A percentile compares a stretch with the other conserved stretches of the same genome.
Conservation (phyloP, 2,888 invertebrate genomes). For the Taphrorychus bicolor region DNA sequence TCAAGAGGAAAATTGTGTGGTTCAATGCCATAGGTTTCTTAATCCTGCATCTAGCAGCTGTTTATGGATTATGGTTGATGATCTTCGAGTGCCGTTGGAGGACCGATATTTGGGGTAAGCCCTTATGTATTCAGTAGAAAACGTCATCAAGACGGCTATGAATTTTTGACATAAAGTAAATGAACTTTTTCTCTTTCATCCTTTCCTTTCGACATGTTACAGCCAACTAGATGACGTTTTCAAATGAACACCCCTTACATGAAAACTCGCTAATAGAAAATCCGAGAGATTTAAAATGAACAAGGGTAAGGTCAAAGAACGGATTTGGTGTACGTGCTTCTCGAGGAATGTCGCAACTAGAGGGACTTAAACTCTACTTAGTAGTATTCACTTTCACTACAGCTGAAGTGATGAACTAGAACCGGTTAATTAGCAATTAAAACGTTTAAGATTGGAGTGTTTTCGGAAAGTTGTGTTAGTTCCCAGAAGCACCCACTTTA, state of each 20-base stretch:
- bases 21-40: slow-evolving; percentile 68
- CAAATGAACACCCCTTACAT: too few relatives aligned
- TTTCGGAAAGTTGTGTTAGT: neutral
- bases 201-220: too few relatives aligned
- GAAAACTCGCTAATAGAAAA: too few relatives aligned
- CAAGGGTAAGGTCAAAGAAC: slow-evolving; percentile 22
- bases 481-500: neutral
- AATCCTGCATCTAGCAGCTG: slow-evolving; percentile 62
- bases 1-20: slow-evolving; percentile 67
- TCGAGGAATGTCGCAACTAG: neutral
- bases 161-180: too few relatives aligned
- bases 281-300: neutral
- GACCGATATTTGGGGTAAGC: slow-evolving; percentile 46
- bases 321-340: neutral
- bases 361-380: neutral
- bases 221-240: too few relatives aligned
- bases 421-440: neutral
- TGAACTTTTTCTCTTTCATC: too few relatives aligned
- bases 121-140: too few relatives aligned
- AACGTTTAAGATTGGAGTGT: neutral
- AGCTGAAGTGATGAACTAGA: neutral
- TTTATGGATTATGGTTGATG: slow-evolving; percentile 60
- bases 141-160: too few relatives aligned
- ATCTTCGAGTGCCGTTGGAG: slow-evolving; percentile 45
- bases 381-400: slow-evolving; percentile 7